These are phyloP conservation scores for Theretra japonica DNA, from an alignment of 2,888 invertebrate genomes.

Conservation along the genomic window DNA sequence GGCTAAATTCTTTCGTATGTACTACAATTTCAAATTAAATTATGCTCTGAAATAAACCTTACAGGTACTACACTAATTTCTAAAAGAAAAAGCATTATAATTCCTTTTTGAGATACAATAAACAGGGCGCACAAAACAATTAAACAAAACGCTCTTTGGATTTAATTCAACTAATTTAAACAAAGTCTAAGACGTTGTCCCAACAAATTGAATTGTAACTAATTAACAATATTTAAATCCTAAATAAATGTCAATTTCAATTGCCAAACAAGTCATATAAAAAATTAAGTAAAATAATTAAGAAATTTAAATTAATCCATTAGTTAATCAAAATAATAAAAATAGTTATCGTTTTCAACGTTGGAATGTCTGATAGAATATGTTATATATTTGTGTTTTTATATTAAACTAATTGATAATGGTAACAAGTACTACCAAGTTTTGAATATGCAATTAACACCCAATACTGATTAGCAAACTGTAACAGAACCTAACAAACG, in stretches of 20 bases:
- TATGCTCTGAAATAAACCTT: too few species aligned
- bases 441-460: not conserved
- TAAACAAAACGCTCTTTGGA: conserved; percentile 14
- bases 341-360: not conserved
- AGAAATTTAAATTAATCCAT: not conserved
- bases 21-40: too few species aligned
- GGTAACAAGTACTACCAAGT: not conserved
- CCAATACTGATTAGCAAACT: not conserved
- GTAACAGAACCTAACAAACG: too few species aligned
- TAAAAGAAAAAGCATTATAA: not conserved
- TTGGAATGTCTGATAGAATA: not conserved
- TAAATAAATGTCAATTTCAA: not conserved
- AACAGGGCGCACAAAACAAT: not conserved
- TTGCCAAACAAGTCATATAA: too few species aligned
- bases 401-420: not conserved
- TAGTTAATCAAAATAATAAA: not conserved
- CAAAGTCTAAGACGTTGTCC: not conserved
- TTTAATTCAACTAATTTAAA: not conserved
- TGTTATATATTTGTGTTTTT: not conserved
- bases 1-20: too few species aligned
- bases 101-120: not conserved
- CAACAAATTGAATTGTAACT: not conserved
- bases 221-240: not conserved
- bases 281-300: too few species aligned
- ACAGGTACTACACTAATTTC: not conserved